Evolutionary conservation across 2,797 vertebrate genomes (phyloP).

Genomic region (Petrocephalus sullivani): DNA sequence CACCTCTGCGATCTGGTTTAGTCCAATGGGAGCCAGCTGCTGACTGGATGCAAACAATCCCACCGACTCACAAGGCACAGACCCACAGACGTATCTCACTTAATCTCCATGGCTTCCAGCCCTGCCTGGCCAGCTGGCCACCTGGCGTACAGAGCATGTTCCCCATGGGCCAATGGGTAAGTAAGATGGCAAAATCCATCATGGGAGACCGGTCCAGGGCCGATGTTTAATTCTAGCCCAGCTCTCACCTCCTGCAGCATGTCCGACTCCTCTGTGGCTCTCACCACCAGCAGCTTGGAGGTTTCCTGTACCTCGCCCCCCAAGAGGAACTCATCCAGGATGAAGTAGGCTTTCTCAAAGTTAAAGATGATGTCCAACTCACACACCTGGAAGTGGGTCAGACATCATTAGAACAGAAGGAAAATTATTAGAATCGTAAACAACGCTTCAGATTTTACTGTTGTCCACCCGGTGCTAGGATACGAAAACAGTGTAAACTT

Average conservation of each 20-base stretch:
- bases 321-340: slow-evolving; percentile 88
- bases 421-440: background rate
- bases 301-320: slow-evolving; percentile 88
- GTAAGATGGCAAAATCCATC: background rate
- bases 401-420: background rate
- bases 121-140: background rate
- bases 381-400: slow-evolving; percentile 68
- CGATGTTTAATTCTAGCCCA: background rate
- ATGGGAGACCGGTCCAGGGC: background rate
- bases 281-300: slow-evolving; percentile 71
- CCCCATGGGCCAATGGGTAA: background rate
- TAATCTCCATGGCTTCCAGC: background rate
- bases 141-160: background rate
- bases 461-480: background rate
- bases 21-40: background rate
- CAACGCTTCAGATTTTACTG: background rate
- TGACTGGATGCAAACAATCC: background rate
- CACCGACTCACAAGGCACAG: background rate
- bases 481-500: background rate
- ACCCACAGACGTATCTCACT: background rate
- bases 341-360: slow-evolving; percentile 99
- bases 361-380: slow-evolving; percentile 97
- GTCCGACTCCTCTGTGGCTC: slow-evolving; percentile 79
- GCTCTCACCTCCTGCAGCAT: slow-evolving; percentile 84
- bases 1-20: background rate